A percentile compares a stretch with the other conserved stretches of the same genome.
phyloP scores from a whole-genome alignment of 2,797 vertebrate genomes.

The Hypotaenidia okinawae region DNA sequence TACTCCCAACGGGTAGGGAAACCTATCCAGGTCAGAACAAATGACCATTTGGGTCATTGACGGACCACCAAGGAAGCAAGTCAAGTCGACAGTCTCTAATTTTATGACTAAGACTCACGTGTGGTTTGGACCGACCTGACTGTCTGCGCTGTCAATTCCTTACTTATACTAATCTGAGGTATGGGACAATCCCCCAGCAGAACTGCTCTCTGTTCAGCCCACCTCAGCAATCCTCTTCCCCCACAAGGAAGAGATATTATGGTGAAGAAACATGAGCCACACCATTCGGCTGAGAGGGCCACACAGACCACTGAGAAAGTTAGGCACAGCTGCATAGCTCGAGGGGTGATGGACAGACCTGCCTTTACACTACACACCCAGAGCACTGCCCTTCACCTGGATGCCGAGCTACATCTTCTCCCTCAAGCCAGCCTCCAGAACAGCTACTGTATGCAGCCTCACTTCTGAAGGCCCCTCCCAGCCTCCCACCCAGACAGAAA shows the following conservation, averaged over 20 bases:
- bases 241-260: background rate
- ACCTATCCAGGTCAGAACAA: background rate
- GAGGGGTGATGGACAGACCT: background rate
- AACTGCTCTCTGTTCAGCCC: background rate
- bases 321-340: background rate
- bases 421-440: background rate
- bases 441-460: background rate
- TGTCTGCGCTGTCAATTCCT: background rate
- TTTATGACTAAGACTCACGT: background rate
- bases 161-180: background rate
- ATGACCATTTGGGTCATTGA: background rate
- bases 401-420: background rate
- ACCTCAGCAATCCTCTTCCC: background rate
- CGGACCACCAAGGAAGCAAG: background rate
- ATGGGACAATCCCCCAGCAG: background rate
- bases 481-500: background rate
- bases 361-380: background rate
- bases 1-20: background rate
- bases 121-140: background rate
- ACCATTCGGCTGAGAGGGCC: background rate
- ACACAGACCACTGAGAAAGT: background rate
- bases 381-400: background rate
- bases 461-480: background rate
- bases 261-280: background rate
- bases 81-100: background rate